These are phyloP conservation scores for Dicrurus megarhynchus DNA, from an alignment of 2,113 vertebrate species.

Conservation along the genomic window DNA sequence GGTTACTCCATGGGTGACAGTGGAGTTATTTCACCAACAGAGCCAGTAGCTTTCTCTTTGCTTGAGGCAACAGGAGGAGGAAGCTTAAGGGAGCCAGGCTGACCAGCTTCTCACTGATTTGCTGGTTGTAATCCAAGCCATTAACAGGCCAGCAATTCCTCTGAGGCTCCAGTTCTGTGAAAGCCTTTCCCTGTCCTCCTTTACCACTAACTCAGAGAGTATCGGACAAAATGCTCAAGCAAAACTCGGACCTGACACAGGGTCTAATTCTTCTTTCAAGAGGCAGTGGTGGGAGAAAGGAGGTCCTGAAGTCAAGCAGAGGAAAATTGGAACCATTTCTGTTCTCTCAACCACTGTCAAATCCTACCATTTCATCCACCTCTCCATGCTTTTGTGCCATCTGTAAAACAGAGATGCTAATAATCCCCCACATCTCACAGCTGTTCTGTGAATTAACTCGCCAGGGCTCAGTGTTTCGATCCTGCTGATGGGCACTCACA, in stretches of 20 bases:
- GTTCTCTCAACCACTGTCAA: background rate
- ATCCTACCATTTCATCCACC: background rate
- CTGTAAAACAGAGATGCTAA: conserved; percentile 25
- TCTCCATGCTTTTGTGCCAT: background rate
- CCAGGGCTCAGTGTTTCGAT: background rate
- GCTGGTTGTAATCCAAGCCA: background rate
- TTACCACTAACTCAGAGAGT: background rate
- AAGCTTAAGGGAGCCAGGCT: background rate
- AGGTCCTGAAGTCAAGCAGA: background rate
- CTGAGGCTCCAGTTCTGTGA: background rate
- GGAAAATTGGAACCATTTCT: background rate
- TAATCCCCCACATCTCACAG: background rate
- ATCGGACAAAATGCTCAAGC: background rate
- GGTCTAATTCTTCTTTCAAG: background rate
- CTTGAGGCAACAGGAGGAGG: background rate
- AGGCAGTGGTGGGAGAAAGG: background rate
- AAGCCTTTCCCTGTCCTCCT: background rate
- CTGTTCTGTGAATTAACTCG: conserved; percentile 13
- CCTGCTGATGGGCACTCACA: background rate
- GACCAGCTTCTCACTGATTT: background rate
- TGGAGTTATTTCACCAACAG: background rate
- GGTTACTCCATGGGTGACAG: background rate
- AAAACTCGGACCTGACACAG: background rate
- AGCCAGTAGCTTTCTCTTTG: background rate
- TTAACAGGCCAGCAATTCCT: background rate